Conservation (phyloP, 2,797 vertebrate genomes). For the Eremophila alpestris region DNA sequence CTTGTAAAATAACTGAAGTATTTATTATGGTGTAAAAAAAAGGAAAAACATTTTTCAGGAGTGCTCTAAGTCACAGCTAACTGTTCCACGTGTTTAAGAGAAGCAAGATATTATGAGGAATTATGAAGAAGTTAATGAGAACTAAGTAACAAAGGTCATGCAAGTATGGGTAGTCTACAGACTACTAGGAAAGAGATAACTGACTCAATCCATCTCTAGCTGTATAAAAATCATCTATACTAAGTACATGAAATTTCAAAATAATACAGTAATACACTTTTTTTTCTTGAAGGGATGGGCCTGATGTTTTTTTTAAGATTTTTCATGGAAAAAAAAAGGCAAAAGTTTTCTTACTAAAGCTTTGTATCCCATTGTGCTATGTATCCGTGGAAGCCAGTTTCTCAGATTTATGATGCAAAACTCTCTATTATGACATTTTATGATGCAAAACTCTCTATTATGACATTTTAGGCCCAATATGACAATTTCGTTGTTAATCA, state of each 20-base stretch:
- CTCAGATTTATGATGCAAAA: neutral
- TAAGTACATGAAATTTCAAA: neutral
- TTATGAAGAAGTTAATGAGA: neutral
- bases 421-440: neutral
- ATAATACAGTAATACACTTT: neutral
- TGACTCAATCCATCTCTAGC: neutral
- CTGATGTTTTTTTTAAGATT: neutral
- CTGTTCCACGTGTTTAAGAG: neutral
- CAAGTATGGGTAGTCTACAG: neutral
- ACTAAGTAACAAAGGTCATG: neutral
- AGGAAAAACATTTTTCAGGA: neutral
- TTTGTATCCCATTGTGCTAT: neutral
- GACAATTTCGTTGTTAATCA: constrained; percentile 2
- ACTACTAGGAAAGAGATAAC: neutral
- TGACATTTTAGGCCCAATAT: neutral
- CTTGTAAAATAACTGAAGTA: neutral
- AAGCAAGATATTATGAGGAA: neutral
- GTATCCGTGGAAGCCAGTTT: neutral
- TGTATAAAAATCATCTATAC: neutral
- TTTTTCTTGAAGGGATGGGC: neutral
- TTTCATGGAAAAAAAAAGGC: neutral
- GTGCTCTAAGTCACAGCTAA: neutral
- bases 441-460: neutral
- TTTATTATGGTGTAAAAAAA: neutral
- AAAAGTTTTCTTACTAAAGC: neutral